Conservation (phyloP, 1,140 invertebrate species). For the Drosophila willistoni region DNA sequence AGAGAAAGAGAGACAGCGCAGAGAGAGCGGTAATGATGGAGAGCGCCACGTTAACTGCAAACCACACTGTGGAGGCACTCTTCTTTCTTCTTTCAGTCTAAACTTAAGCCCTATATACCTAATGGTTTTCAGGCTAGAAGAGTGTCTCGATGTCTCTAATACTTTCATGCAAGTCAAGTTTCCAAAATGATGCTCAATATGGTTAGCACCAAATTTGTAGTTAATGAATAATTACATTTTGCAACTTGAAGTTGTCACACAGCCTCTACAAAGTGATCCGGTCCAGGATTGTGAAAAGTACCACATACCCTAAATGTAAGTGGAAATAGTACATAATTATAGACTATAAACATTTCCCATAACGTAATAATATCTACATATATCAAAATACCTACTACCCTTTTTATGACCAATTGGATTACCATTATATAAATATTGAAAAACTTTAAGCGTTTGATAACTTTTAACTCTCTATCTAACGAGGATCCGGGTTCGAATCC, state of each 20-base stretch:
- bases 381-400: no score
- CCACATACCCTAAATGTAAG: background rate
- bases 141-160: background rate
- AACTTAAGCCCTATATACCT: background rate
- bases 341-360: no score
- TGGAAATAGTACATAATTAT: background rate
- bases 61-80: background rate
- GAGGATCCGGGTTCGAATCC: no score
- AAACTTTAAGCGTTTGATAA: no score
- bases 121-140: background rate
- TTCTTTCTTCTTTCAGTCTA: background rate
- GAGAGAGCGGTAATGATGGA: background rate
- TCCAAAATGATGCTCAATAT: background rate
- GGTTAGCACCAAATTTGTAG: background rate
- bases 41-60: slow-evolving; percentile 10
- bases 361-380: no score
- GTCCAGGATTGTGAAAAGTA: background rate
- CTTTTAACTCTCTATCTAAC: no score
- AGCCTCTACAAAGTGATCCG: background rate
- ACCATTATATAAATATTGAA: no score
- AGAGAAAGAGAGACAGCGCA: background rate
- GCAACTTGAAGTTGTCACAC: background rate
- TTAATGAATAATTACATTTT: slow-evolving; percentile 1
- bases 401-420: no score
- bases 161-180: background rate